These are phyloP conservation scores for Apodemus speciosus DNA, from an alignment of 2,113 vertebrate species.

Conservation along the genomic window DNA sequence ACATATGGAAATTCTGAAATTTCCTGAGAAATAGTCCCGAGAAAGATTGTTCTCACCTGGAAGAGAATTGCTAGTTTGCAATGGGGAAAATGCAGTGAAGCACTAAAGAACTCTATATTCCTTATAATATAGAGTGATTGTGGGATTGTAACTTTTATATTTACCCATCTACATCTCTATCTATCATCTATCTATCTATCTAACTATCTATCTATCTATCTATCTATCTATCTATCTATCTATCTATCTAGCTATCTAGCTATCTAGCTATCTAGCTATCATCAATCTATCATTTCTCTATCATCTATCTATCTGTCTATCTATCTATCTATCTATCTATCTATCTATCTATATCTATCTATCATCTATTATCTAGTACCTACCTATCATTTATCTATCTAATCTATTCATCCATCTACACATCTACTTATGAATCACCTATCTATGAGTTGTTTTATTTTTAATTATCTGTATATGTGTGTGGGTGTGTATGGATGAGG, in stretches of 20 bases:
- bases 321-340: background rate
- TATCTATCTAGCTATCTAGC: no score
- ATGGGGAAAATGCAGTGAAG: background rate
- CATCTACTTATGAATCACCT: background rate
- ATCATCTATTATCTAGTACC: background rate
- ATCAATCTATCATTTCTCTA: background rate
- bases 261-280: no score
- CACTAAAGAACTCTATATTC: background rate
- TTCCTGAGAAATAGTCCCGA: no score
- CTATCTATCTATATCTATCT: background rate
- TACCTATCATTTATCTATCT: background rate
- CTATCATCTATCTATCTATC: background rate
- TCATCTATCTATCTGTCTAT: background rate
- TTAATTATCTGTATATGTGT: background rate
- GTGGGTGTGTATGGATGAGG: background rate
- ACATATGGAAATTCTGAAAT: background rate
- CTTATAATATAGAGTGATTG: background rate
- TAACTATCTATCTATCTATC: background rate
- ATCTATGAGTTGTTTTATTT: background rate
- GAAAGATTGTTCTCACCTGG: slow-evolving; percentile 17
- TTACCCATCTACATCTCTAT: background rate
- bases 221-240: background rate
- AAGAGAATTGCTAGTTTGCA: background rate
- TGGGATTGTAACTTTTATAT: background rate
- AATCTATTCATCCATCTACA: background rate